Percentiles rank a stretch among this genome's conserved stretches.
Conservation (phyloP, 2,113 vertebrate species). For the Lynx canadensis region DNA sequence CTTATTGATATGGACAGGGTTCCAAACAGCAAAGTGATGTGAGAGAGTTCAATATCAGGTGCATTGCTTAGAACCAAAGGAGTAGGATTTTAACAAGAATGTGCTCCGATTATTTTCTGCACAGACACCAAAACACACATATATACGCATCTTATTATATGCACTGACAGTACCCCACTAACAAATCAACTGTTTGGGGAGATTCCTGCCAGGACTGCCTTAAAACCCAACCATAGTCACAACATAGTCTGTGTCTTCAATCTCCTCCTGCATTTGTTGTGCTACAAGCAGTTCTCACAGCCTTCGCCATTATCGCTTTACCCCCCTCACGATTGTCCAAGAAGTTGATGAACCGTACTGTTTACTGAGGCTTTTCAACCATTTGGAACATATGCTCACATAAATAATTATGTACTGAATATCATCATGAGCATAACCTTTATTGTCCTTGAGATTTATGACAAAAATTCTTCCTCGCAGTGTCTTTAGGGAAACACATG, state of each 20-base stretch:
- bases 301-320: not conserved
- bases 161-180: not conserved
- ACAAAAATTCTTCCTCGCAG: not conserved
- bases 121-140: not conserved
- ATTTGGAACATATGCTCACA: not conserved
- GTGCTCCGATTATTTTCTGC: not conserved
- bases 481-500: not conserved
- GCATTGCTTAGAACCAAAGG: not conserved
- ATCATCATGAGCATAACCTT: not conserved
- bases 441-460: not conserved
- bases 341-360: not conserved
- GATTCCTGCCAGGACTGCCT: not conserved
- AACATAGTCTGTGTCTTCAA: not conserved
- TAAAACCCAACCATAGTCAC: not conserved
- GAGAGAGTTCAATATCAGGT: too few species aligned
- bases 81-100: not conserved
- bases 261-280: not conserved
- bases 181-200: not conserved
- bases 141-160: not conserved
- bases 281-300: not conserved
- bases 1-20: not conserved
- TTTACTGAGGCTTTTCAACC: not conserved
- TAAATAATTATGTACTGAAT: not conserved
- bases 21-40: not conserved
- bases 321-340: not conserved